Conservation (phyloP, 1,140 invertebrate species). For the Musca domestica region DNA sequence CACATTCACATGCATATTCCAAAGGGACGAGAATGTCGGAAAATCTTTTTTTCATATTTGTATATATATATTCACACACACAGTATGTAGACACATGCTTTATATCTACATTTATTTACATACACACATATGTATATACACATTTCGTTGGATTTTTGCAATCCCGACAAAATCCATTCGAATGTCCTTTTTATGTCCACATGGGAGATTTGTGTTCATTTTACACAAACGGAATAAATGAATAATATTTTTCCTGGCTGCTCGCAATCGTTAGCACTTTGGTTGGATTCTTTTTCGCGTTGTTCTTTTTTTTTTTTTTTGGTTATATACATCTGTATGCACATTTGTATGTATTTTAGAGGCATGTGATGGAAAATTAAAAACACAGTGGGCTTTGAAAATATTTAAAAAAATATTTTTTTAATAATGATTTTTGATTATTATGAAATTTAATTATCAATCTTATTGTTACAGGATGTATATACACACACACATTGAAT, state of each 20-base stretch:
- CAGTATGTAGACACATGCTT: neutral
- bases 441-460: too few species aligned
- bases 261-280: neutral
- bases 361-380: too few species aligned
- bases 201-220: conserved; percentile 23
- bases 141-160: conserved; percentile 23
- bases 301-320: neutral
- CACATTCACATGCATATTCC: too few species aligned
- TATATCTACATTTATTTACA: neutral
- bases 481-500: too few species aligned
- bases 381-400: too few species aligned
- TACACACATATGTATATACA: neutral
- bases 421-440: too few species aligned
- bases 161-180: conserved; percentile 20
- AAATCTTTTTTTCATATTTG: neutral
- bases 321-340: too few species aligned
- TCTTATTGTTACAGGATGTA: too few species aligned
- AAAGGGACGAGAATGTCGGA: too few species aligned
- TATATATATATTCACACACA: neutral
- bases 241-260: conserved; percentile 14
- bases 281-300: conserved; percentile 1
- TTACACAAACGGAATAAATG: conserved; percentile 25
- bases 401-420: too few species aligned
- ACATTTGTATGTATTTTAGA: neutral
- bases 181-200: conserved; percentile 25